Conservation (phyloP, 2,113 vertebrate genomes). For the Jaculus jaculus region DNA sequence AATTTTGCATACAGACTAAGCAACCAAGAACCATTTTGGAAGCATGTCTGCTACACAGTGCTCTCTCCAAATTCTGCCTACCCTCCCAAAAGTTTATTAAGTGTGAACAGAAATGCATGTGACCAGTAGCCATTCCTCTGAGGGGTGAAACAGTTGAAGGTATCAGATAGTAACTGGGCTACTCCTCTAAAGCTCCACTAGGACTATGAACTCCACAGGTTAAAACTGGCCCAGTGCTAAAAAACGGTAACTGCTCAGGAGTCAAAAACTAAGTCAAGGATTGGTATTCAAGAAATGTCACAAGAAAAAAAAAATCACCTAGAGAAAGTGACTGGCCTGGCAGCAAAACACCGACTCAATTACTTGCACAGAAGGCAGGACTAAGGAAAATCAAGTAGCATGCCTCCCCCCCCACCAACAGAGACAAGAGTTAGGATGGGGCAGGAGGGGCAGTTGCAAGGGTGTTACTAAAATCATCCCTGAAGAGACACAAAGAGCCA, state of each 20-base stretch:
- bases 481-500: background rate
- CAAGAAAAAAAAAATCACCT: background rate
- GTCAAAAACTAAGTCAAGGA: slow-evolving; percentile 32
- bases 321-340: background rate
- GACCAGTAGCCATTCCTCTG: background rate
- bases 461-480: background rate
- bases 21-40: background rate
- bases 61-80: background rate
- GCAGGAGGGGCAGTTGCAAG: background rate
- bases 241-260: slow-evolving; percentile 16
- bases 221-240: background rate
- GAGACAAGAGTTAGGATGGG: background rate
- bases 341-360: background rate
- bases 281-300: background rate
- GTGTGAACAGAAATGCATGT: background rate
- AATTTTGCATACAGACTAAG: background rate
- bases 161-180: background rate
- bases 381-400: background rate
- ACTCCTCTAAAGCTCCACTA: background rate
- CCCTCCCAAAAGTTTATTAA: background rate
- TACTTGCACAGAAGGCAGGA: background rate
- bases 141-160: background rate
- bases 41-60: background rate
- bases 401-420: too few relatives aligned
- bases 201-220: background rate